Conservation (phyloP, 2,113 vertebrate species). For the Ophiodon elongatus region DNA sequence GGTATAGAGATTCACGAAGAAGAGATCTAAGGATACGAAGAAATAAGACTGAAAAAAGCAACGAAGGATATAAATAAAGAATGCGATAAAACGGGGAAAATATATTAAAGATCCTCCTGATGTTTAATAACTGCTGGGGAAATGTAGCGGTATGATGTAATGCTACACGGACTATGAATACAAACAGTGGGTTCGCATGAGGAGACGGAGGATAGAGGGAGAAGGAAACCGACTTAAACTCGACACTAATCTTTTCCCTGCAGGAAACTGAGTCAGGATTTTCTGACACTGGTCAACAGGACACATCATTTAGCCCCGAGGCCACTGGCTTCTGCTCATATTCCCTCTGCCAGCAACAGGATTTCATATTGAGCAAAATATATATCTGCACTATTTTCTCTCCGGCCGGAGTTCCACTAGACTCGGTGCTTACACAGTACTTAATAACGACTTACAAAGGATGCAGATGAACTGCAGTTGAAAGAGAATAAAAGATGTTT, state of each 20-base stretch:
- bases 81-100: conserved; percentile 4
- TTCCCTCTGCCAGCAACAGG: not conserved
- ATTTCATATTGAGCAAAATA: not conserved
- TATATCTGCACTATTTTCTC: not conserved
- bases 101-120: conserved; percentile 45
- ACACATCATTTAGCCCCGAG: conserved; percentile 39
- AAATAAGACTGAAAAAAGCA: conserved; percentile 28
- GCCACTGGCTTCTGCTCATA: not conserved
- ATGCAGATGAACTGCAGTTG: conserved; percentile 2
- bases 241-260: not conserved
- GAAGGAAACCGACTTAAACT: not conserved
- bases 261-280: conserved; percentile 23
- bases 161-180: conserved; percentile 4
- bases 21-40: conserved; percentile 40
- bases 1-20: conserved; percentile 5
- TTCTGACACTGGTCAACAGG: conserved; percentile 28
- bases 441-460: not conserved
- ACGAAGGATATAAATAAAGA: conserved; percentile 7
- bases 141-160: conserved; percentile 7
- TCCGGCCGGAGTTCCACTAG: not conserved
- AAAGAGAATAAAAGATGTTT: conserved; percentile 7
- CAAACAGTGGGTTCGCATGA: conserved; percentile 22
- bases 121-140: conserved; percentile 18
- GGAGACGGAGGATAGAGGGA: conserved; percentile 15
- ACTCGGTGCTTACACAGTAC: not conserved